Evolutionary conservation across 2,888 invertebrate genomes (phyloP).

Genomic region (Venusia cambrica): DNA sequence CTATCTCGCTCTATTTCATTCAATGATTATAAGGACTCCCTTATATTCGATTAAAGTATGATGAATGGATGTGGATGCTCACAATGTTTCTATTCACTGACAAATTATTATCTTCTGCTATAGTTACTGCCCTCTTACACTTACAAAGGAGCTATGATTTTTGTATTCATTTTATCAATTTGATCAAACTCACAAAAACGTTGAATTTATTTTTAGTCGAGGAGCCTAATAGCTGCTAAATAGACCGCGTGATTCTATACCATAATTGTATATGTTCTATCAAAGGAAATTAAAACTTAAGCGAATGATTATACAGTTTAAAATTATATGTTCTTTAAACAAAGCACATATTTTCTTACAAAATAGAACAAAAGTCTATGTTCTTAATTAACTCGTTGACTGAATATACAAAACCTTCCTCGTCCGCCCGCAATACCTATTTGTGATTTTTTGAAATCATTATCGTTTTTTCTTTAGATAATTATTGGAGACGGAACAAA

Average conservation of each 20-base stretch:
- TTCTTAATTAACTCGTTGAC: too few species aligned
- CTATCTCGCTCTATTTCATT: constrained; percentile 49
- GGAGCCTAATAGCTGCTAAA: constrained; percentile 10
- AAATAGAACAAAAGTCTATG: too few species aligned
- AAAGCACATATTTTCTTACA: constrained; percentile 7
- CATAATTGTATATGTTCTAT: not conserved
- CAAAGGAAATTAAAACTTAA: constrained; percentile 1
- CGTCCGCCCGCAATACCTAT: too few species aligned
- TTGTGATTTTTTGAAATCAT: too few species aligned
- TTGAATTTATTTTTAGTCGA: constrained; percentile 2
- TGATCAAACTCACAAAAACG: not conserved
- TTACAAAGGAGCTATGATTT: constrained; percentile 8
- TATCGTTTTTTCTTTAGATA: too few species aligned
- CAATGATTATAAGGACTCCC: constrained; percentile 53
- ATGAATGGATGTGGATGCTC: constrained; percentile 63
- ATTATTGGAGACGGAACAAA: too few species aligned
- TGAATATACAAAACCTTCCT: too few species aligned
- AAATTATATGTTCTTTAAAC: not conserved
- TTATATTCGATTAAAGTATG: constrained; percentile 63
- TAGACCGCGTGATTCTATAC: constrained; percentile 2
- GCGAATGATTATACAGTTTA: not conserved
- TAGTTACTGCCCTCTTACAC: constrained; percentile 30
- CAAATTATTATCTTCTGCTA: constrained; percentile 46
- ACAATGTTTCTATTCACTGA: constrained; percentile 44
- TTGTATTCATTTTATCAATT: not conserved